phyloP scores from a whole-genome alignment of 2,113 vertebrate genomes.

The Sula dactylatra region DNA sequence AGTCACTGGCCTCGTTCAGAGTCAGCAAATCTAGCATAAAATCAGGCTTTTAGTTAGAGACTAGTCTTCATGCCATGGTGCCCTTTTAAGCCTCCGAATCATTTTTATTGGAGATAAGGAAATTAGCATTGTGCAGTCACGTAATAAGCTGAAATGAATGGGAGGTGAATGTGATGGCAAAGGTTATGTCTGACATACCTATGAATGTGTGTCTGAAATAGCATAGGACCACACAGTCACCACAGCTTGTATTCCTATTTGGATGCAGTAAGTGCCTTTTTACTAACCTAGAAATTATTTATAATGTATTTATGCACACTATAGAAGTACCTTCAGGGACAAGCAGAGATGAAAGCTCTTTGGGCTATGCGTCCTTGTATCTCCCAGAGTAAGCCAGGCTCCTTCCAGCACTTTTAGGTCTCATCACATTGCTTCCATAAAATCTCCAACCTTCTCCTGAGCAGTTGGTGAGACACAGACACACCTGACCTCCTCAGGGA shows the following conservation, averaged over 20 bases:
- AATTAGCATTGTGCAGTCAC: not conserved
- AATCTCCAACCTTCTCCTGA: not conserved
- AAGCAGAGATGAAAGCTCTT: not conserved
- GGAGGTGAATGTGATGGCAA: not conserved
- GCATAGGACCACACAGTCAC: not conserved
- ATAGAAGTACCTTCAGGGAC: not conserved
- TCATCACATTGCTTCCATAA: not conserved
- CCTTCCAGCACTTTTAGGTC: not conserved
- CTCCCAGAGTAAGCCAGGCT: not conserved
- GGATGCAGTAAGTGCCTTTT: not conserved
- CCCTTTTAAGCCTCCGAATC: not conserved
- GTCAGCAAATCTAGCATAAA: not conserved
- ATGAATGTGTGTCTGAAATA: not conserved
- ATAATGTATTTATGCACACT: not conserved
- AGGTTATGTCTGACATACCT: not conserved
- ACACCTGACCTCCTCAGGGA: not conserved
- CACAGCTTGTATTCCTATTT: not conserved
- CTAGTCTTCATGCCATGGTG: not conserved
- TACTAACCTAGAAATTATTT: not conserved
- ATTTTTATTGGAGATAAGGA: not conserved
- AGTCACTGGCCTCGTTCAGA: not conserved
- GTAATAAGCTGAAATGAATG: not conserved
- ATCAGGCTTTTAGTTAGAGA: not conserved
- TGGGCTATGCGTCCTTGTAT: not conserved
- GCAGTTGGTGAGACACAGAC: not conserved